phyloP scores from a whole-genome alignment of 1,140 invertebrate species.

The Apis cerana region DNA sequence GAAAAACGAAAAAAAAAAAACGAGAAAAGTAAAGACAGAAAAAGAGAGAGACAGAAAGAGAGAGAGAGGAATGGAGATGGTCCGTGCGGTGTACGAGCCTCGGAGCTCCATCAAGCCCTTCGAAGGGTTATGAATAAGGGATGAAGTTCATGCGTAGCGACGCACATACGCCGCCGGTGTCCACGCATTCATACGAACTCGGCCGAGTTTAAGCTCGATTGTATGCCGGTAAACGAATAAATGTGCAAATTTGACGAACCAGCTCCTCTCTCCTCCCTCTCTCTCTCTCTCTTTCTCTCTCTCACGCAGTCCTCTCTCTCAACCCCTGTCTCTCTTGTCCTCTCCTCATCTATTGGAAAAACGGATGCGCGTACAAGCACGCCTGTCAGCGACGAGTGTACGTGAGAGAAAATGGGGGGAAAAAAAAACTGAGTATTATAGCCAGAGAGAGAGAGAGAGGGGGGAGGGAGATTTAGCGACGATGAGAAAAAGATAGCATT shows the following conservation, averaged over 20 bases:
- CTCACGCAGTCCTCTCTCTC: slow-evolving; percentile 18
- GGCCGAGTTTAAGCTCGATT: slow-evolving; percentile 66
- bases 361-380: slow-evolving; percentile 43
- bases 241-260: slow-evolving; percentile 76
- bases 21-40: not conserved
- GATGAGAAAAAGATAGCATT: slow-evolving; percentile 27
- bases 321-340: not conserved
- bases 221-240: slow-evolving; percentile 74
- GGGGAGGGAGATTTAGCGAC: not conserved
- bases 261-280: slow-evolving; percentile 56
- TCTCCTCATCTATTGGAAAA: slow-evolving; percentile 33
- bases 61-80: slow-evolving; percentile 5
- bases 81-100: slow-evolving; percentile 41
- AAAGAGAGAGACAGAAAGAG: not conserved
- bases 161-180: slow-evolving; percentile 52
- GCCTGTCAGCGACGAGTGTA: slow-evolving; percentile 34
- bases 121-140: slow-evolving; percentile 73
- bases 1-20: slow-evolving; percentile 37
- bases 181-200: slow-evolving; percentile 59
- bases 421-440: not conserved
- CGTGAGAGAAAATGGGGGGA: slow-evolving; percentile 19
- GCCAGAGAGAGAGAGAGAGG: not conserved
- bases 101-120: slow-evolving; percentile 66
- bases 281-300: slow-evolving; percentile 57
- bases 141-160: slow-evolving; percentile 62